Conservation (phyloP, 2,113 vertebrate genomes). For the Etia nguti region DNA sequence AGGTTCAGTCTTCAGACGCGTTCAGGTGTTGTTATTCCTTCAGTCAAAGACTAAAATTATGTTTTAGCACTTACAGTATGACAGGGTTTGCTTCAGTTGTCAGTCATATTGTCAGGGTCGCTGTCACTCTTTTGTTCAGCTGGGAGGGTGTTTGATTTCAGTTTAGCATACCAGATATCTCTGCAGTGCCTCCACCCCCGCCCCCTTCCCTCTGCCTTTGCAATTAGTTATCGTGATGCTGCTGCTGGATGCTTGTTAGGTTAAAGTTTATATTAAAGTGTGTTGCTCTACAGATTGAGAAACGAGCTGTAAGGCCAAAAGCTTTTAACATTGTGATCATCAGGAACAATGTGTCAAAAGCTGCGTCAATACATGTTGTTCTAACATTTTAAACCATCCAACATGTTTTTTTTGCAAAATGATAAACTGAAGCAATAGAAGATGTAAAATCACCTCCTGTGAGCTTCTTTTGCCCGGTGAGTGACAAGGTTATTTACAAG, state of each 20-base stretch:
- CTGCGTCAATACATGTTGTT: neutral
- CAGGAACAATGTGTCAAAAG: neutral
- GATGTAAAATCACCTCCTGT: neutral
- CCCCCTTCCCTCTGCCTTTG: neutral
- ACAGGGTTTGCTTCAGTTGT: neutral
- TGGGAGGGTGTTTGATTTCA: neutral
- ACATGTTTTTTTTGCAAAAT: neutral
- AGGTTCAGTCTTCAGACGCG: neutral
- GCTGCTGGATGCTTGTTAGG: neutral
- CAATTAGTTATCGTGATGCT: neutral
- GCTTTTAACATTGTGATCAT: neutral
- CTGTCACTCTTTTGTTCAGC: neutral
- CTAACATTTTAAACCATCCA: neutral
- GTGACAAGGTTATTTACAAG: slow-evolving; percentile 4
- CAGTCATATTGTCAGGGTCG: neutral
- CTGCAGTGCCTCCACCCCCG: neutral
- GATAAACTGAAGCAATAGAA: neutral
- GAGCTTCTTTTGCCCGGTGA: neutral
- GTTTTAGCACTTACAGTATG: neutral
- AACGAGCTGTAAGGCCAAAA: neutral
- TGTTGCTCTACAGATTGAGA: neutral
- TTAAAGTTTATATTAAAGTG: neutral
- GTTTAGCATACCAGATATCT: neutral
- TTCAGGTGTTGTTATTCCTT: neutral
- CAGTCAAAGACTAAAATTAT: neutral